Conservation (phyloP, 2,113 vertebrate genomes). For the Phyllostomus discolor region DNA sequence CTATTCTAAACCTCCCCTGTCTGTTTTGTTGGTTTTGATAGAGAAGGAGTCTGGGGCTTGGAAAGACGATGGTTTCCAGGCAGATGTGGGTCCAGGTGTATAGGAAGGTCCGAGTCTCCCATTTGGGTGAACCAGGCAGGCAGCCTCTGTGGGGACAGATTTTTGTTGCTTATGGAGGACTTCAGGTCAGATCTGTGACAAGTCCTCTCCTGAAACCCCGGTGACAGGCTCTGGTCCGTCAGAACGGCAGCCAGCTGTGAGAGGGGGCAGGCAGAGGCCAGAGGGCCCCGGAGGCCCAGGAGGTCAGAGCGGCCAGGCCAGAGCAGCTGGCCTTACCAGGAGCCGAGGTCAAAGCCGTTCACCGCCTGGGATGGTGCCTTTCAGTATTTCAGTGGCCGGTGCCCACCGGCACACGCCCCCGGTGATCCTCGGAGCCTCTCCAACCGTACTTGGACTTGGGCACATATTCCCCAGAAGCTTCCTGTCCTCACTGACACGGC, state of each 20-base stretch:
- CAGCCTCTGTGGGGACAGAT: rapidly evolving
- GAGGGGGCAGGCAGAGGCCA: neutral
- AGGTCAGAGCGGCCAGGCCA: neutral
- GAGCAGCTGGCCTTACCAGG: neutral
- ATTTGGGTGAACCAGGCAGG: neutral
- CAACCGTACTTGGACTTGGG: rapidly evolving
- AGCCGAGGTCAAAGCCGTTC: neutral
- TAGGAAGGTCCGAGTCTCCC: neutral
- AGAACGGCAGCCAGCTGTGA: neutral
- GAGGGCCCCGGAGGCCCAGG: neutral
- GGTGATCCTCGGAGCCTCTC: neutral
- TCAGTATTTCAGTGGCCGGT: neutral
- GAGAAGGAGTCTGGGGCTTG: neutral
- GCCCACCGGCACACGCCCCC: neutral
- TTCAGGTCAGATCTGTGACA: neutral
- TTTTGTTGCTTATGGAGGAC: neutral
- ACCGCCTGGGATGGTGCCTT: neutral
- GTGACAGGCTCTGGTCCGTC: neutral
- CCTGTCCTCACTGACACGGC: neutral
- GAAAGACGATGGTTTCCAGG: neutral
- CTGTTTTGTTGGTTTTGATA: neutral
- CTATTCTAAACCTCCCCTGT: too few species aligned
- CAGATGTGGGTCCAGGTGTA: neutral
- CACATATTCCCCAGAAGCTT: neutral
- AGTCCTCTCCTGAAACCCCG: neutral